Evolutionary conservation across 2,797 vertebrate species (phyloP).

Genomic region (Coregonus sp.): DNA sequence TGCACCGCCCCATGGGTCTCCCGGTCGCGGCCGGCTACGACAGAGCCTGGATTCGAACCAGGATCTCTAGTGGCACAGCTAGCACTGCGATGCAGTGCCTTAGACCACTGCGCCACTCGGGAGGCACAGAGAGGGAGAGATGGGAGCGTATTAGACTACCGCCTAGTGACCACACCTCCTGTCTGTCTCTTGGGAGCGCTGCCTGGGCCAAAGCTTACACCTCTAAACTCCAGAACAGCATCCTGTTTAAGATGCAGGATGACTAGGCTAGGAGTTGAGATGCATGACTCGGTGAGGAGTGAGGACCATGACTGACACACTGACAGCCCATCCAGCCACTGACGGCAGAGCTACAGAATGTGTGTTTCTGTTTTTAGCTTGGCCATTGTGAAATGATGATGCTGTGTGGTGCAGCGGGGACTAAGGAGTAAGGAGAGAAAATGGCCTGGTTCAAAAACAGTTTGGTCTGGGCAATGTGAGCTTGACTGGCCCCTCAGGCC

Average conservation of each 20-base stretch:
- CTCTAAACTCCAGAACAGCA: not conserved
- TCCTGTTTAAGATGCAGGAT: not conserved
- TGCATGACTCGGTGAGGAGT: conserved; percentile 22
- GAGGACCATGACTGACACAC: not conserved
- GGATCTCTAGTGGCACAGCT: too few species aligned
- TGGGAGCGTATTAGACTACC: not conserved
- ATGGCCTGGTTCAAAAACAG: not conserved
- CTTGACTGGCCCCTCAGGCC: not conserved
- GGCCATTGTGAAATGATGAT: not conserved
- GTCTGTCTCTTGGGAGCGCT: not conserved
- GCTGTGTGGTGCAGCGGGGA: not conserved
- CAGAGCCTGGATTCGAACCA: too few species aligned
- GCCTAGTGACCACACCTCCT: not conserved
- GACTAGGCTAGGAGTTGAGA: conserved; percentile 16
- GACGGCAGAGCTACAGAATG: conserved; percentile 18
- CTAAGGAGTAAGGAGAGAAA: not conserved
- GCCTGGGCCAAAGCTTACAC: too few species aligned
- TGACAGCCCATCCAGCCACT: not conserved
- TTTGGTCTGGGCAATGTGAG: not conserved
- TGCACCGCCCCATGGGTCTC: too few species aligned
- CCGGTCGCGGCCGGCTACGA: too few species aligned
- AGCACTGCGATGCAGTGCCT: too few species aligned
- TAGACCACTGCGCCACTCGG: too few species aligned
- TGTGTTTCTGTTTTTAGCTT: conserved; percentile 20
- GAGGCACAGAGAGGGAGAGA: not conserved